Percentiles rank a stretch among this genome's conserved stretches.
phyloP scores from a whole-genome alignment of 2,797 vertebrate genomes.

The Benthosema pterotum region DNA sequence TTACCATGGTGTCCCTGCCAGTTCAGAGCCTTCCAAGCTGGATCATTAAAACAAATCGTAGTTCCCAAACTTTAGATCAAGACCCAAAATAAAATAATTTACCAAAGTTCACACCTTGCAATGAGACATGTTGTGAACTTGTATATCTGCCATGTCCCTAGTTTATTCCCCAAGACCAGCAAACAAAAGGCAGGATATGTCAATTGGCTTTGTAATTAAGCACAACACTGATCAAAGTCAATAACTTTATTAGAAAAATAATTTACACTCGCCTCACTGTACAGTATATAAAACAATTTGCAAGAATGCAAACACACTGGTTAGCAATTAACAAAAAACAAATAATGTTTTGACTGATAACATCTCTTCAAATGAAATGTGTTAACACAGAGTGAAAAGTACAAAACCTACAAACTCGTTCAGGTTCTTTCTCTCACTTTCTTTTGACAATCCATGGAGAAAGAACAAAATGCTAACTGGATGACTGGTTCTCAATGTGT shows the following conservation, averaged over 20 bases:
- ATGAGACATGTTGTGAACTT: too few species aligned
- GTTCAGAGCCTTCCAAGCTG: too few species aligned
- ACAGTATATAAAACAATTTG: slow-evolving; percentile 99
- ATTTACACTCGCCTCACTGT: slow-evolving; percentile 93
- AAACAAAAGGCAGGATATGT: too few species aligned
- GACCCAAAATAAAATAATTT: too few species aligned
- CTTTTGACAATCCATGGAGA: slow-evolving; percentile 15
- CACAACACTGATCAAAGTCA: slow-evolving; percentile 85
- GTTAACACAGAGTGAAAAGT: slow-evolving; percentile 78
- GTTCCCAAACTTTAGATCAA: too few species aligned
- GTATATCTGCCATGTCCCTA: too few species aligned
- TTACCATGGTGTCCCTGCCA: too few species aligned
- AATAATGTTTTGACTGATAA: slow-evolving; percentile 80
- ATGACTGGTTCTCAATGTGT: too few species aligned
- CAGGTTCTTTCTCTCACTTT: slow-evolving; percentile 16
- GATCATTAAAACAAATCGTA: too few species aligned
- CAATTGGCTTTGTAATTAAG: slow-evolving; percentile 7
- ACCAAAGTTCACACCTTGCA: too few species aligned
- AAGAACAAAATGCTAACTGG: background rate
- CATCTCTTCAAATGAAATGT: slow-evolving; percentile 14
- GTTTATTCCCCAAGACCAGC: too few species aligned
- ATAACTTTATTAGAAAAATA: slow-evolving; percentile 99
- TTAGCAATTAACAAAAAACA: slow-evolving; percentile 86
- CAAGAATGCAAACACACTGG: slow-evolving; percentile 94
- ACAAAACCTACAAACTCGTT: slow-evolving; percentile 79